phyloP scores from a whole-genome alignment of 2,888 invertebrate genomes.

The Thymelicus sylvestris region DNA sequence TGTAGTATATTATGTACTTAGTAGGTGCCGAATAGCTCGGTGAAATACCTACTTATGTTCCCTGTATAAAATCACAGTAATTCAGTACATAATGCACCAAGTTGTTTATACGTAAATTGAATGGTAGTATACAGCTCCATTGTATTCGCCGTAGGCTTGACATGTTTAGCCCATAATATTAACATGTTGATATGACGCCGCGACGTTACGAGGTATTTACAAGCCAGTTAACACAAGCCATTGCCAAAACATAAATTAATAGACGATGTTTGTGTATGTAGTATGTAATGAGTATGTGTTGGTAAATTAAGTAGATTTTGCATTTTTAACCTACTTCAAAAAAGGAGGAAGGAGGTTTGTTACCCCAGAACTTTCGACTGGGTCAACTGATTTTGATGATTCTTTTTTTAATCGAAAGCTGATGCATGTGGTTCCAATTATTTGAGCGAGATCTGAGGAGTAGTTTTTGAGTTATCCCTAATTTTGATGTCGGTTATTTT shows the following conservation, averaged over 20 bases:
- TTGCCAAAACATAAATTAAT: slow-evolving; percentile 12
- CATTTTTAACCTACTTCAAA: no score
- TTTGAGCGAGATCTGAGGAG: no score
- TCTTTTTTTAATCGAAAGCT: no score
- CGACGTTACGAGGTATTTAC: slow-evolving; percentile 21
- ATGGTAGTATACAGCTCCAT: slow-evolving; percentile 10
- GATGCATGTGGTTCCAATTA: no score
- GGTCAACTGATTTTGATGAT: no score
- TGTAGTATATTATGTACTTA: no score
- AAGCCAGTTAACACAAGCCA: slow-evolving; percentile 19
- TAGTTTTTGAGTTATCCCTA: no score
- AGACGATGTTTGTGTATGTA: background rate
- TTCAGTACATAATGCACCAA: slow-evolving; percentile 10
- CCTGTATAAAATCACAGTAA: background rate
- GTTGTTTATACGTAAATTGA: slow-evolving; percentile 31
- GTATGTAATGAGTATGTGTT: no score
- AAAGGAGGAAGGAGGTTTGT: no score
- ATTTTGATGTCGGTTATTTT: no score
- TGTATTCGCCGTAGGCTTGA: slow-evolving; percentile 24
- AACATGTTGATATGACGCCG: slow-evolving; percentile 19
- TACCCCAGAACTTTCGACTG: no score
- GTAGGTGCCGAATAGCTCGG: background rate
- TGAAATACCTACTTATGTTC: background rate
- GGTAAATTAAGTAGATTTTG: no score
- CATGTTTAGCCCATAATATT: slow-evolving; percentile 28